phyloP scores from a whole-genome alignment of 2,888 invertebrate genomes.

The Netelia fuscicornis region DNA sequence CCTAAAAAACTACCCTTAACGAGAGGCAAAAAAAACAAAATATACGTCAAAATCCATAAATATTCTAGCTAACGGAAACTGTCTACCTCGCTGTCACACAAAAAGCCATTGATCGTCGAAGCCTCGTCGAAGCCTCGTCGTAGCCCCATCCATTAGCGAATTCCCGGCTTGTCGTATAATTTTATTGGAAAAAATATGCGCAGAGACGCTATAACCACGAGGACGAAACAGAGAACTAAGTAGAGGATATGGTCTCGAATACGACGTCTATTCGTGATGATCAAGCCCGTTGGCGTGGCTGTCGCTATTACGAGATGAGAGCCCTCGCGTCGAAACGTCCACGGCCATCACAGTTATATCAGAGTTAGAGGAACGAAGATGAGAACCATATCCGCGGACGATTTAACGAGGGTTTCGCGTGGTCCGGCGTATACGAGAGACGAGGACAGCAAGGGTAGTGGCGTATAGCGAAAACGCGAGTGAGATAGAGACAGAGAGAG shows the following conservation, averaged over 20 bases:
- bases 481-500: constrained; percentile 13
- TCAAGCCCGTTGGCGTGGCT: constrained; percentile 34
- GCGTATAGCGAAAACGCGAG: constrained; percentile 16
- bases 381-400: constrained; percentile 65
- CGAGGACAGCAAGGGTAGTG: not conserved
- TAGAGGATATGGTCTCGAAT: not conserved
- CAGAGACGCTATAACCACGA: no score
- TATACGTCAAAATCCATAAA: no score
- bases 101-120: no score
- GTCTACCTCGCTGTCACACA: no score
- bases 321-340: constrained; percentile 1
- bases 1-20: no score
- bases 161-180: no score
- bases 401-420: constrained; percentile 70
- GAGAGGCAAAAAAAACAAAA: no score
- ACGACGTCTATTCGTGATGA: constrained; percentile 54
- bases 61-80: no score
- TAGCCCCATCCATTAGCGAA: no score
- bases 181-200: no score
- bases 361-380: constrained; percentile 45
- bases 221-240: not conserved
- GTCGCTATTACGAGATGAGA: constrained; percentile 44
- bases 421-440: constrained; percentile 48
- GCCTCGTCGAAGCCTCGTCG: no score
- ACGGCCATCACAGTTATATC: constrained; percentile 16